These are phyloP conservation scores for Drosophila nasuta DNA, from an alignment of 1,140 invertebrate species.

Conservation along the genomic window DNA sequence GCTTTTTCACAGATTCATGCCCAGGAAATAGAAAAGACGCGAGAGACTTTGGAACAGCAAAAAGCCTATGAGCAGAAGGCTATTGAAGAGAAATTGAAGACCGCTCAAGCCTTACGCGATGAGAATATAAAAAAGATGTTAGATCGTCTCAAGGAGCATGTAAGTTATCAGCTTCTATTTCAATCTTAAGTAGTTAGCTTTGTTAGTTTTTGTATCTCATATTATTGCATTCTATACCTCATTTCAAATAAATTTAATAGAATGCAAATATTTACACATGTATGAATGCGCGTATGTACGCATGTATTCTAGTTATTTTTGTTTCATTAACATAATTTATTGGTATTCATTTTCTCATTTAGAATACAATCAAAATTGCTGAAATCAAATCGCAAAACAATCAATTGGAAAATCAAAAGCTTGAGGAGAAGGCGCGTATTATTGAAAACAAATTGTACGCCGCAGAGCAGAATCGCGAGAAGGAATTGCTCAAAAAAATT, in stretches of 20 bases:
- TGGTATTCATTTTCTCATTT: constrained; percentile 70
- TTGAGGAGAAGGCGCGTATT: constrained; percentile 88
- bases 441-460: constrained; percentile 90
- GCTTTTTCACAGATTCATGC: constrained; percentile 87
- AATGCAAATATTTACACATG: not conserved
- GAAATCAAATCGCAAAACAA: constrained; percentile 89
- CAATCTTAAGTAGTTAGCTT: constrained; percentile 18
- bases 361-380: constrained; percentile 89
- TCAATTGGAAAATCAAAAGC: constrained; percentile 87
- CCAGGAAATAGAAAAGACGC: constrained; percentile 93
- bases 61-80: constrained; percentile 92
- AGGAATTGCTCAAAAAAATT: constrained; percentile 92
- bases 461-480: constrained; percentile 91
- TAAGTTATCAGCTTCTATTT: constrained; percentile 85
- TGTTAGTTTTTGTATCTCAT: constrained; percentile 31
- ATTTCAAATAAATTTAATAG: not conserved
- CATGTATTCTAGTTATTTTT: constrained; percentile 39
- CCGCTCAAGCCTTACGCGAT: constrained; percentile 92
- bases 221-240: not conserved
- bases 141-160: constrained; percentile 94
- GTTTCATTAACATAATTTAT: constrained; percentile 56
- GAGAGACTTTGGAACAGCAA: constrained; percentile 92
- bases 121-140: constrained; percentile 95
- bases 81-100: constrained; percentile 93
- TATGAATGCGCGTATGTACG: constrained; percentile 10